Conservation (phyloP, 2,113 vertebrate genomes). For the Gymnocephalus cernua region DNA sequence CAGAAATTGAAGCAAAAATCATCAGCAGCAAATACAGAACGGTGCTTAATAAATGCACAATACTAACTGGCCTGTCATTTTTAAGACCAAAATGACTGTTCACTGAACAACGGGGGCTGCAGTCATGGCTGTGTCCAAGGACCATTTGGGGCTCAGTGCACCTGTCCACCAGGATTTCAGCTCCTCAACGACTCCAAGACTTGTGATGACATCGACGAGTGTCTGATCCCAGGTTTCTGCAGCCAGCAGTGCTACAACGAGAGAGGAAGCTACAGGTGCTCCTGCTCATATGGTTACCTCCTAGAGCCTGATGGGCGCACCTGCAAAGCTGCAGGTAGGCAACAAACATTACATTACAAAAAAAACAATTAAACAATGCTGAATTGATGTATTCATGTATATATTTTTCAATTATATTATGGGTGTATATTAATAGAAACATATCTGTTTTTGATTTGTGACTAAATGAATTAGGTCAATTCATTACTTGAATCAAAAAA, state of each 20-base stretch:
- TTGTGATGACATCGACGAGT: constrained; percentile 82
- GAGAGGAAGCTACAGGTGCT: constrained; percentile 80
- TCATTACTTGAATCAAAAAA: not conserved
- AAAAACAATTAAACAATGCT: not conserved
- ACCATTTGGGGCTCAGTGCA: constrained; percentile 81
- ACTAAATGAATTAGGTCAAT: not conserved
- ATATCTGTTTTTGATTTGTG: not conserved
- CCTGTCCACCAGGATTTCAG: constrained; percentile 73
- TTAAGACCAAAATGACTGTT: constrained; percentile 79
- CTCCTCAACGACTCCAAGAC: constrained; percentile 82
- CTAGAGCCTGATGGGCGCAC: constrained; percentile 79
- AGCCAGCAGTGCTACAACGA: constrained; percentile 83
- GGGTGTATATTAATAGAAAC: not conserved
- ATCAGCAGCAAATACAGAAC: not conserved
- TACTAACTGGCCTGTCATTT: constrained; percentile 11
- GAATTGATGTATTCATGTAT: not conserved
- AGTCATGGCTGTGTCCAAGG: constrained; percentile 76
- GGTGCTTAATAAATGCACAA: not conserved
- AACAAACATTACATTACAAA: not conserved
- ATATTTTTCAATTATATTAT: not conserved
- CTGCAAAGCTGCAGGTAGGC: constrained; percentile 75
- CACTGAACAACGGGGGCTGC: constrained; percentile 79
- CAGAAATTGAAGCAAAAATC: not conserved
- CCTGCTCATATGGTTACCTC: constrained; percentile 78
- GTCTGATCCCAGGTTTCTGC: constrained; percentile 80